Base-by-base conservation (phyloP, 2,888 invertebrate species). In the Tribolium freemani region DNA sequence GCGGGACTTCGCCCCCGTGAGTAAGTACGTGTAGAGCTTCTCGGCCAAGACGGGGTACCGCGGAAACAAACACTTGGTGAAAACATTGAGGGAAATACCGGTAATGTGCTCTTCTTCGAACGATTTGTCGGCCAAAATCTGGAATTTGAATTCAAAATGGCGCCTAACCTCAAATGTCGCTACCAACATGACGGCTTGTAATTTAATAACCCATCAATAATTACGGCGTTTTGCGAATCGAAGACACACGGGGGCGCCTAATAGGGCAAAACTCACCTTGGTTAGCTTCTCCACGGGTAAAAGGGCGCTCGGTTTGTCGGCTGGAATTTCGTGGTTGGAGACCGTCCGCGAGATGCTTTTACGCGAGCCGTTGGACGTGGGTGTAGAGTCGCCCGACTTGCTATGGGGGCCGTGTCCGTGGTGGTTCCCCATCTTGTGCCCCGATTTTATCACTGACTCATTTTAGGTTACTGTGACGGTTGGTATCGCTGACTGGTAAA, bases 211-310 rank as follows among this genome's bases (percentile, higher is more conserved):
- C 8, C 4, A 16, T 16, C 16, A 16, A 1, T 45, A 45, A 45
- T 45, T 45, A n/a, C n/a, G 1, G 16, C 16, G 45, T 10, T 45
- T 45, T 45, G 8, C 45, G n/a, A 5, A 1, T 4, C 48, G 5
- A 8, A 11, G 6, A 1, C 3, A 48, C 5, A 26, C 3, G 5
- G 26, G 3, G 26, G 5, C 3, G 26, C 1, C 2, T 26, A 3
- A 48, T 48, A 13, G 5, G 11, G 8, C 0, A 67, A 72, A 75
- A 77, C 83, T 85, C 85, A 93, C 93, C 90, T 94, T 93, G 74
- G 92, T 91, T 58, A 94, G 88, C 86, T 92, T 93, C 83, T 94
- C 94, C 60, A 94, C 88, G 9, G 94, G 93, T 77, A 93, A 88
- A 84, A 94, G 88, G 66, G 92, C 91, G 50, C 88, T 88, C 26